These are phyloP conservation scores for Denticeps clupeoides DNA, from an alignment of 2,797 vertebrate species.

Conservation along the genomic window DNA sequence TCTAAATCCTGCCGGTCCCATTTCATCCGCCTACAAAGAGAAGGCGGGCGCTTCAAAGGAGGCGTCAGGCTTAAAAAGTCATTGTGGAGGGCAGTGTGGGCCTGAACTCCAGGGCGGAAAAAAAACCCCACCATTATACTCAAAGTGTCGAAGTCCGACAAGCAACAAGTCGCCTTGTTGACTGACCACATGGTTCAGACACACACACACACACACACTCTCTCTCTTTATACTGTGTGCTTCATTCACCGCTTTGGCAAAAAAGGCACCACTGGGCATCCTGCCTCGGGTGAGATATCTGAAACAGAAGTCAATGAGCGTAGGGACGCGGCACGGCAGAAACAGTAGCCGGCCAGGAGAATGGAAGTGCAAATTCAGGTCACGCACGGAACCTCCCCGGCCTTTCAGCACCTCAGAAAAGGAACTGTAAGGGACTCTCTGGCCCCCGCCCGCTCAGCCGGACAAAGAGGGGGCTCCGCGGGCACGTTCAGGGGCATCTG, in stretches of 20 bases:
- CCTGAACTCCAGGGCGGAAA: conserved; percentile 10
- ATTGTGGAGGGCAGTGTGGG: conserved; percentile 27
- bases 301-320: conserved; percentile 52
- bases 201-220: background rate
- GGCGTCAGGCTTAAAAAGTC: conserved; percentile 18
- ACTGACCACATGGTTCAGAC: conserved; percentile 57
- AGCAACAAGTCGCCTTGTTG: conserved; percentile 56
- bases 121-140: conserved; percentile 25
- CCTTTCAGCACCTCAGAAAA: conserved; percentile 56
- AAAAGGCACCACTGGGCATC: conserved; percentile 43
- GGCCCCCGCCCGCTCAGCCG: conserved; percentile 41
- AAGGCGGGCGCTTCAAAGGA: conserved; percentile 21
- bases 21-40: conserved; percentile 4
- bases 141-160: conserved; percentile 40
- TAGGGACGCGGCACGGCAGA: conserved; percentile 44
- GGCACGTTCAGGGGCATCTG: too few relatives aligned
- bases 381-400: conserved; percentile 60
- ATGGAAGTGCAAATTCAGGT: conserved; percentile 72
- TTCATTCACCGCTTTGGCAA: conserved; percentile 40
- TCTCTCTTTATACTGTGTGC: conserved; percentile 1
- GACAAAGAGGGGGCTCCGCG: too few relatives aligned
- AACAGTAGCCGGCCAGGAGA: conserved; percentile 59
- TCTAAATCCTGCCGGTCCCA: conserved; percentile 12
- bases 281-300: conserved; percentile 51
- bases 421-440: conserved; percentile 53